phyloP scores from a whole-genome alignment of 2,888 invertebrate species.

The Artemia sinica region DNA sequence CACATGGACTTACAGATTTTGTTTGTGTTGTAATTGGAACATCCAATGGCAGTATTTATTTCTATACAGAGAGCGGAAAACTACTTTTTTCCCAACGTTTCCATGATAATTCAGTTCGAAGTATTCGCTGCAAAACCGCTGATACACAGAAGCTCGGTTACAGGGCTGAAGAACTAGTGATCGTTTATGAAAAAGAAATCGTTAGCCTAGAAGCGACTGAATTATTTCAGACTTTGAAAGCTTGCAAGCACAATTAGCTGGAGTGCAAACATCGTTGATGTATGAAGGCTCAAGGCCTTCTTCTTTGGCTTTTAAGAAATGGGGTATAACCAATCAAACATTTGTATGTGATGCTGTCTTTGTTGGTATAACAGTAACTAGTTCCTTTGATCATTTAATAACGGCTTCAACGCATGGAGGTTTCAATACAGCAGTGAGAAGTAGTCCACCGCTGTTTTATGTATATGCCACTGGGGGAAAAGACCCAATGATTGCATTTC shows the following conservation, averaged over 20 bases:
- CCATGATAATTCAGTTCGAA: slow-evolving; percentile 58
- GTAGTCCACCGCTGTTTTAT: slow-evolving; percentile 3
- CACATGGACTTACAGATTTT: slow-evolving; percentile 64
- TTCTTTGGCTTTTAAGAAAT: slow-evolving; percentile 60
- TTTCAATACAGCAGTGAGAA: slow-evolving; percentile 40
- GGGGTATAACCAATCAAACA: slow-evolving; percentile 57
- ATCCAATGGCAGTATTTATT: slow-evolving; percentile 61
- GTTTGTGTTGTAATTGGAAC: slow-evolving; percentile 75
- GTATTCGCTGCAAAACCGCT: slow-evolving; percentile 58
- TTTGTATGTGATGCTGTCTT: slow-evolving; percentile 58
- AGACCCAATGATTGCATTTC: slow-evolving; percentile 70
- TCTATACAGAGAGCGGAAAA: slow-evolving; percentile 75
- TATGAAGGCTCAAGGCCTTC: slow-evolving; percentile 37
- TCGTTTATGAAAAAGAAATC: slow-evolving; percentile 50
- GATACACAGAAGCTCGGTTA: slow-evolving; percentile 35
- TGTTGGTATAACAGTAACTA: slow-evolving; percentile 51
- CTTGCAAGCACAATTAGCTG: slow-evolving; percentile 56
- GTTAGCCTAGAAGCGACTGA: slow-evolving; percentile 58
- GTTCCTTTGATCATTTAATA: slow-evolving; percentile 67
- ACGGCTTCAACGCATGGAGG: slow-evolving; percentile 60
- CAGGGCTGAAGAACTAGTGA: slow-evolving; percentile 42
- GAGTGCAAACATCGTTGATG: slow-evolving; percentile 39
- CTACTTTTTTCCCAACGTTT: slow-evolving; percentile 63
- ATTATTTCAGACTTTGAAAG: slow-evolving; percentile 58
- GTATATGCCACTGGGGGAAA: slow-evolving; percentile 58